Base-by-base conservation (phyloP, 2,888 invertebrate species). In the Caenorhabditis drosophilae region DNA sequence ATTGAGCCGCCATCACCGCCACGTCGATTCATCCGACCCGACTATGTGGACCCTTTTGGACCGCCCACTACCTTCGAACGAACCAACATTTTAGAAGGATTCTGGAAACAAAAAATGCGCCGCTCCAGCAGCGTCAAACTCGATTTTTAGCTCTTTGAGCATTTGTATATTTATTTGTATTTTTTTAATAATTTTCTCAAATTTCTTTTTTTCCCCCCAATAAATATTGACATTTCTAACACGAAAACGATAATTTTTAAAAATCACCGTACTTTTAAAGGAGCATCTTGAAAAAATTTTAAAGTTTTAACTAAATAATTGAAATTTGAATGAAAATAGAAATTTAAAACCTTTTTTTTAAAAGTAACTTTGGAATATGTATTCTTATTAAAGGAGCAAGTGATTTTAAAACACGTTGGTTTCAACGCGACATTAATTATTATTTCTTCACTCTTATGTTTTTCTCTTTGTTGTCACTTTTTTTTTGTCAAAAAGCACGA, bases 21-120 rank as follows among this genome's bases (percentile, higher is more conserved):
- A 2, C 46, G 62, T 9, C 60, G 64, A 25, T 75, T 75, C 40
- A 73, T 71, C 1, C 51, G 67, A 16, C 50, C 66, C 34, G 70
- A 71, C 22, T 40, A 48, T 38, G 55, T 70, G 12, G 74, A 76
- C 57, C 76, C 75, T 25, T 77, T 78, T 57, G 78, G 76, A n/a
- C n/a, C n/a, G 12, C 75, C 66, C 57, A 63, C 49, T 38, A 61
- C 63, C 7, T 76, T 76, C 59, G 75, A 78, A 38, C 66, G 70
- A 53, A 67, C 70, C 44, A 63, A 67, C 56, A 75, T 64, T 16
- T 66, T 74, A 52, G 73, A 76, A 59, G 72, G 72, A 36, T 76
- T 77, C 50, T 75, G 74, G 75, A 73, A 70, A 52, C 66, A 72
- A 49, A 63, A 66, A 66, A 54, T 63, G 50, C 57, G 67, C 27